A percentile compares a stretch with the other conserved stretches of the same genome.
Evolutionary conservation across 1,140 invertebrate species (phyloP).

Genomic region (Orchestia grillus): DNA sequence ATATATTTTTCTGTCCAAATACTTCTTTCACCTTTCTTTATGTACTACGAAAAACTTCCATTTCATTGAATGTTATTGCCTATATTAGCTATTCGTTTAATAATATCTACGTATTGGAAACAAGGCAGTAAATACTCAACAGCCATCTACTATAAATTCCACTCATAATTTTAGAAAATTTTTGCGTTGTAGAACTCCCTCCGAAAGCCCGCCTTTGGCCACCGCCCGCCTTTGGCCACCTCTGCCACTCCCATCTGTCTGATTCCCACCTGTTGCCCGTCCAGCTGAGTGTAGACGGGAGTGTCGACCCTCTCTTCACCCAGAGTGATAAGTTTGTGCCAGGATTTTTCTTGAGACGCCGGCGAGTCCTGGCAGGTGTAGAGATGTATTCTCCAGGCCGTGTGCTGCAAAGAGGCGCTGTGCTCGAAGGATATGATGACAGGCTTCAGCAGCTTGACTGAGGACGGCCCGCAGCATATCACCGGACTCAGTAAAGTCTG

Average conservation of each 20-base stretch:
- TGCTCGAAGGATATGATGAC: conserved; percentile 56
- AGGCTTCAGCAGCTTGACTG: conserved; percentile 49
- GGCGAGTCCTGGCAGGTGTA: conserved; percentile 71
- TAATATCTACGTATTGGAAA: too few species aligned
- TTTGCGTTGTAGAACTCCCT: too few species aligned
- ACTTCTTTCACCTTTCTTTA: too few species aligned
- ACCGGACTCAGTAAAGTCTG: conserved; percentile 58
- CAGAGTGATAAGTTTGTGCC: conserved; percentile 76
- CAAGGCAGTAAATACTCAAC: too few species aligned
- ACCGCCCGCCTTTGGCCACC: too few species aligned
- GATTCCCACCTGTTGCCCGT: conserved; percentile 73
- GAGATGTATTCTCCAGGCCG: conserved; percentile 76
- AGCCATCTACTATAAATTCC: too few species aligned
- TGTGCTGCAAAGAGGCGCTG: conserved; percentile 46
- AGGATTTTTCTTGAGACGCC: conserved; percentile 5
- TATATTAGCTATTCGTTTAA: too few species aligned
- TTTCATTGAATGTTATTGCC: too few species aligned
- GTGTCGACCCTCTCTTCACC: conserved; percentile 96
- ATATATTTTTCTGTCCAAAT: too few species aligned
- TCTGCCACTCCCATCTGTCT: background rate
- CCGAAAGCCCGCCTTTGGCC: too few species aligned
- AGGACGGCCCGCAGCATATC: conserved; percentile 43
- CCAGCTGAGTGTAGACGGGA: conserved; percentile 91
- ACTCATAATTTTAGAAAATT: too few species aligned
- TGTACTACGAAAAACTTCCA: too few species aligned